Base-by-base conservation (phyloP, 2,113 vertebrate species). In the Petrocephalus zakoni region DNA sequence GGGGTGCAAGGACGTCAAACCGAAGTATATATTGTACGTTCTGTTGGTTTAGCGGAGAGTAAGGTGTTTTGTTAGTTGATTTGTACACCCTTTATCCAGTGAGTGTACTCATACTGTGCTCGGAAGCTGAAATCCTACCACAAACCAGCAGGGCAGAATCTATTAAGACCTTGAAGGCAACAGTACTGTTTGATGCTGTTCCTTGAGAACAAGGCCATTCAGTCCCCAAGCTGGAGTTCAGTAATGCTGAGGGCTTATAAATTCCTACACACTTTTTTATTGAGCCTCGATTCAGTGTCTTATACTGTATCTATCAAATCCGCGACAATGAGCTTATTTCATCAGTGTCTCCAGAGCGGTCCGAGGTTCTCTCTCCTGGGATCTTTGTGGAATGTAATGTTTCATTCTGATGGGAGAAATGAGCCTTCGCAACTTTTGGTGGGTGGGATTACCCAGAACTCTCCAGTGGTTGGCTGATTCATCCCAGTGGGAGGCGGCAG, bases 181-280 rank as follows among this genome's bases (percentile, higher is more conserved):
- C 29, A 10, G 64, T 52, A 75, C 5, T 15, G 49, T 89, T 83
- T 89, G 90, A 89, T 89, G 90, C 55, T 21, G 85, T 87, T 89
- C 90, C 91, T 91, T 90, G 89, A 93, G 91, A 89, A 90, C 89
- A 42, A 91, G 89, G 90, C 91, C 85, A 2, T 89, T 89, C 90
- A 90, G 81, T 91, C 90, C 83, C 58, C 88, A 58, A 34, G 85
- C 81, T 90, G 89, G 89, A 83, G 88, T 64, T 89, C 90, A 51
- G 58, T 91, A 90, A 68, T 68, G 51, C 82, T 86, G 53, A 86
- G 82, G 58, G 11, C 29, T 90, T 61, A n/a, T 92, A 91, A 92
- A 92, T 92, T 89, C 88, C 89, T 64, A 25, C 87, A 37, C 0
- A 21, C 75, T 51, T 89, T 82, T 90, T 91, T 92, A 91, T 92